These are phyloP conservation scores for Pseudonaja textilis DNA, from an alignment of 2,113 vertebrate genomes.

Conservation along the genomic window DNA sequence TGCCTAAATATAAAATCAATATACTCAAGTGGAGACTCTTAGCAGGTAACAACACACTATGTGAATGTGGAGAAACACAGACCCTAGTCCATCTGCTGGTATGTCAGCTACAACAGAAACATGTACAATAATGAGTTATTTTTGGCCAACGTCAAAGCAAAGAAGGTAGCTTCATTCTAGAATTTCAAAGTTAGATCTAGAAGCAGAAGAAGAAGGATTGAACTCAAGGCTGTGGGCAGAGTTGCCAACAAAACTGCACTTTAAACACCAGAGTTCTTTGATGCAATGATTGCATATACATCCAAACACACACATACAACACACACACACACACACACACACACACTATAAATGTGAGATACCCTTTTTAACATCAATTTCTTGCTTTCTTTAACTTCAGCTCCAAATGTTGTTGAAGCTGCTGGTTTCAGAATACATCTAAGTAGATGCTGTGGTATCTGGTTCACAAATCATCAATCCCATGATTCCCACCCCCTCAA, in stretches of 20 bases:
- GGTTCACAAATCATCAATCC: neutral
- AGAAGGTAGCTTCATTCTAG: no score
- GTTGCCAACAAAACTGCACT: no score
- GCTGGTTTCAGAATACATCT: neutral
- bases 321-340: neutral
- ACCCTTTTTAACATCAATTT: neutral
- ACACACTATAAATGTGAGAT: neutral
- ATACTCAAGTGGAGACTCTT: neutral
- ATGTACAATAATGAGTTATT: neutral
- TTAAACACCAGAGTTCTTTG: no score
- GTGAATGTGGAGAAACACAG: neutral
- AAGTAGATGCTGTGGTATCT: neutral
- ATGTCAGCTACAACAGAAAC: neutral
- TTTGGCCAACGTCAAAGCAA: no score
- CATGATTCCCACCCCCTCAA: neutral
- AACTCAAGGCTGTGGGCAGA: no score
- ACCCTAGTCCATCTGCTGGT: neutral
- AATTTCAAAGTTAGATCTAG: no score
- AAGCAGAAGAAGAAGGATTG: no score
- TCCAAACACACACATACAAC: neutral
- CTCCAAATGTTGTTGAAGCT: neutral
- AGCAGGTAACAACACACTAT: neutral
- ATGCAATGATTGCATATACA: no score
- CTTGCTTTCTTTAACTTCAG: conserved; percentile 2
- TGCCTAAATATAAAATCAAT: neutral